These are phyloP conservation scores for Catagonus wagneri DNA, from an alignment of 2,113 vertebrate genomes.

Conservation along the genomic window DNA sequence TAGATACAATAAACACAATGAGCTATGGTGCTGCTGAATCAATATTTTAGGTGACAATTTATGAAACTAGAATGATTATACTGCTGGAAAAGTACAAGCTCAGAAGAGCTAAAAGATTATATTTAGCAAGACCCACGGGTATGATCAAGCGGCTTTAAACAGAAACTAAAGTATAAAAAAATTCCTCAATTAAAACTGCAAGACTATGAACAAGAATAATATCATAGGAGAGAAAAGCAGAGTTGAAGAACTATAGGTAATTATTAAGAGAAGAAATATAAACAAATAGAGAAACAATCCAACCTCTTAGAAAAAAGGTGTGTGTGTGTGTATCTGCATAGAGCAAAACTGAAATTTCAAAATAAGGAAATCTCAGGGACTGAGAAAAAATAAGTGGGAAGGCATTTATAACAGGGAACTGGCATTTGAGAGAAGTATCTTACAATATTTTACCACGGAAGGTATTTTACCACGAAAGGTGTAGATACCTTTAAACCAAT, in stretches of 20 bases:
- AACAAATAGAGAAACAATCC: not conserved
- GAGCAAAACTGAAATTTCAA: slow-evolving; percentile 27
- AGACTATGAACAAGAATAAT: not conserved
- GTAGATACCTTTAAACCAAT: not conserved
- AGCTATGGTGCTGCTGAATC: not conserved
- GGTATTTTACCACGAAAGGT: not conserved
- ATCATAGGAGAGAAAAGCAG: not conserved
- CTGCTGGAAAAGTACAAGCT: not conserved
- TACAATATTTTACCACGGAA: not conserved
- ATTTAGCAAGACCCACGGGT: not conserved
- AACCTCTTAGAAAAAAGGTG: not conserved
- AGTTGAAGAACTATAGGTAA: slow-evolving; percentile 46
- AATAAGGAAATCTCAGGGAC: not conserved
- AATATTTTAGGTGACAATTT: not conserved
- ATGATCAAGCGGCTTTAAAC: not conserved
- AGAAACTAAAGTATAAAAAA: slow-evolving; percentile 32
- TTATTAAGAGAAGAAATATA: not conserved
- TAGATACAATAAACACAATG: not conserved
- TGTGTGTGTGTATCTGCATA: not conserved
- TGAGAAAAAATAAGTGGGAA: not conserved
- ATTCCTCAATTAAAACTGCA: slow-evolving; percentile 6
- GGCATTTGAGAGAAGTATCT: not conserved
- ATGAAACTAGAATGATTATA: not conserved
- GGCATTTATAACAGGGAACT: not conserved
- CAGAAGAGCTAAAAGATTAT: not conserved